Evolutionary conservation across 2,797 vertebrate genomes (phyloP).

Genomic region (Acridotheres tristis): DNA sequence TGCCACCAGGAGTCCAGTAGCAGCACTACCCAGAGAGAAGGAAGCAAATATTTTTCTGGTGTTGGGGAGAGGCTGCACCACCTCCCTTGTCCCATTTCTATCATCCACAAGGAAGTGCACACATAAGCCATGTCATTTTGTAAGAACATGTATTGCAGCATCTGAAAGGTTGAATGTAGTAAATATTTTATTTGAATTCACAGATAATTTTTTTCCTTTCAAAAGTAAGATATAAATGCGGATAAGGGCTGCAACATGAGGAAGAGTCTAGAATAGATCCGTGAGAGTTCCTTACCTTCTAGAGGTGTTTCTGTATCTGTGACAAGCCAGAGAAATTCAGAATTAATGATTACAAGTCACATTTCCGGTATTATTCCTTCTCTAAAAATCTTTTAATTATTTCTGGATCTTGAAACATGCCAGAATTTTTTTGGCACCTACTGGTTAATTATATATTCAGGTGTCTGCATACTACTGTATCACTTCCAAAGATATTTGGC

Average conservation of each 20-base stretch:
- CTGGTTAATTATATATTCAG: not conserved
- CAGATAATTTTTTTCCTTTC: not conserved
- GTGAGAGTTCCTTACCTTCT: not conserved
- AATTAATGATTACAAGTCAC: not conserved
- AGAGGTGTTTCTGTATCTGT: not conserved
- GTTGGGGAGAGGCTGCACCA: not conserved
- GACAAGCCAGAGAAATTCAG: not conserved
- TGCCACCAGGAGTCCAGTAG: fast-evolving
- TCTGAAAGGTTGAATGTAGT: not conserved
- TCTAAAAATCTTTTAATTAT: not conserved
- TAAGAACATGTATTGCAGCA: not conserved
- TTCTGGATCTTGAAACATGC: not conserved
- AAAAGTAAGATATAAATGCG: not conserved
- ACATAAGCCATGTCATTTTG: not conserved
- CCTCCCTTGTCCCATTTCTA: not conserved
- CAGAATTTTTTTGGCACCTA: not conserved
- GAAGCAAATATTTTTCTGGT: not conserved
- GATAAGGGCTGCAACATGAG: not conserved
- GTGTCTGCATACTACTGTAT: not conserved
- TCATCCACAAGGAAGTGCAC: not conserved
- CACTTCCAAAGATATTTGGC: not conserved
- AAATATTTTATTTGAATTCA: not conserved
- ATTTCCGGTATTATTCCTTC: not conserved
- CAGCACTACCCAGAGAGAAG: fast-evolving
- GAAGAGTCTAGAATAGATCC: not conserved